Evolutionary conservation across 2,888 invertebrate genomes (phyloP).

Genomic region (Meliscaeva auricollis): DNA sequence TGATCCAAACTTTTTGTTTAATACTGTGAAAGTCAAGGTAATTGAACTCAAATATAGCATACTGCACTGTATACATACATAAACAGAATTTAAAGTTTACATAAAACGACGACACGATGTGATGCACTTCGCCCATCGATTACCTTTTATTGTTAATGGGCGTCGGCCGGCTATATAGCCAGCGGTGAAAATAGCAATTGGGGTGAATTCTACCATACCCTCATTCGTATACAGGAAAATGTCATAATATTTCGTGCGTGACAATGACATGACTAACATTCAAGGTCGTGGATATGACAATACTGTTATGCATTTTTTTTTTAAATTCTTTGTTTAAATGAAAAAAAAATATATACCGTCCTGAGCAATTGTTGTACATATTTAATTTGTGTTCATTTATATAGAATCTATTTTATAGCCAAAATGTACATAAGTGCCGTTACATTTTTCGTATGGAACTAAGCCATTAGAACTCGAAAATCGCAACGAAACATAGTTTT

Average conservation of each 20-base stretch:
- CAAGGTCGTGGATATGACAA: not conserved
- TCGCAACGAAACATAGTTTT: no score
- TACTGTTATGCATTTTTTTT: not conserved
- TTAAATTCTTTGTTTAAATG: no score
- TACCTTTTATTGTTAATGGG: not conserved
- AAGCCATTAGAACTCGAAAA: no score
- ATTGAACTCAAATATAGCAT: slow-evolving; percentile 5
- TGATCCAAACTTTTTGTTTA: not conserved
- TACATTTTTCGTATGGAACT: no score
- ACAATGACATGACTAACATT: not conserved
- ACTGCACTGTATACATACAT: not conserved
- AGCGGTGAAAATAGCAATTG: not conserved
- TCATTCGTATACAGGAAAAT: not conserved
- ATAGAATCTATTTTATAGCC: no score
- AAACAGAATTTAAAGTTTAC: not conserved
- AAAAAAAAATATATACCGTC: no score
- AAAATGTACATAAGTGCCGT: no score
- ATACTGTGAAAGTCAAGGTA: not conserved
- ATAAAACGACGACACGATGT: not conserved
- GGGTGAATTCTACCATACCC: not conserved
- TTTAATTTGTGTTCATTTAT: no score
- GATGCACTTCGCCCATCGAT: not conserved
- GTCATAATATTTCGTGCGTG: slow-evolving; percentile 5
- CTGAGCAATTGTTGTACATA: no score
- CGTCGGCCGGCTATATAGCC: not conserved